Evolutionary conservation across 2,888 invertebrate genomes (phyloP).

Genomic region (Macrosiphum euphorbiae): DNA sequence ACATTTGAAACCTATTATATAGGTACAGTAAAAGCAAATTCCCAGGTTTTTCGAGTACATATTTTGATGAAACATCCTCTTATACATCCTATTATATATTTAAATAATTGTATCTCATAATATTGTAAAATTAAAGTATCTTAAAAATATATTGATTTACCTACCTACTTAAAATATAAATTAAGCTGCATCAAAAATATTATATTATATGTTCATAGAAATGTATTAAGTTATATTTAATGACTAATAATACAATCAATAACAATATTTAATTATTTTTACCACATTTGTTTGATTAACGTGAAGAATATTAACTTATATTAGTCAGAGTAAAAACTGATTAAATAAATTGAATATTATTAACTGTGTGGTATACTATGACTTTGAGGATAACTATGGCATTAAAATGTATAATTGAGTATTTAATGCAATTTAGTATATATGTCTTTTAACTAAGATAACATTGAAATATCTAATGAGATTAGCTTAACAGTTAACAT

Average conservation of each 20-base stretch:
- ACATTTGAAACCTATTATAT: neutral
- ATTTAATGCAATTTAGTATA: neutral
- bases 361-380: neutral
- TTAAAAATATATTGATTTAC: neutral
- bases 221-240: neutral
- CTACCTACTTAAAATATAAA: too few relatives aligned
- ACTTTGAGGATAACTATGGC: neutral
- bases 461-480: neutral
- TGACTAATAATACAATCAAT: neutral
- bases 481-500: neutral
- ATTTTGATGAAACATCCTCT: too few relatives aligned
- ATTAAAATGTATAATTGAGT: neutral
- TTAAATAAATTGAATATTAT: conserved; percentile 10
- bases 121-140: neutral
- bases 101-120: neutral
- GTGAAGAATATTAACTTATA: neutral
- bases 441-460: neutral
- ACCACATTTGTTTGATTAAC: neutral
- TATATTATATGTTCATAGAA: neutral
- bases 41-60: neutral
- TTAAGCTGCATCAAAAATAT: neutral
- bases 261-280: neutral
- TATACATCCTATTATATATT: neutral
- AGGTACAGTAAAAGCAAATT: neutral
- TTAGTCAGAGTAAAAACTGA: neutral